Conservation (phyloP, 2,888 invertebrate genomes). For the Harpagoxenus sublaevis region DNA sequence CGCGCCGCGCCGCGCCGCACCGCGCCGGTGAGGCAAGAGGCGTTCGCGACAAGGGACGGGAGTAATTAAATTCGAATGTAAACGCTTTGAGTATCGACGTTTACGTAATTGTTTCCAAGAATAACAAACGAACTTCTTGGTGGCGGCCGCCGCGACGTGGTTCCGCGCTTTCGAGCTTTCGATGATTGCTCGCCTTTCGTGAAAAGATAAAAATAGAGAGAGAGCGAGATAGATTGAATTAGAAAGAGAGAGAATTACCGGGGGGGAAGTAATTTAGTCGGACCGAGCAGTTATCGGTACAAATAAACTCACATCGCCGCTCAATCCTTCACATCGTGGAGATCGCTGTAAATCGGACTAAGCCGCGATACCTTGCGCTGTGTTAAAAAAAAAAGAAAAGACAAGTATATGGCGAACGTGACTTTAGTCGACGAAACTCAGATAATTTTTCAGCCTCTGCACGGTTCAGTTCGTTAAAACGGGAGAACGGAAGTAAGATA, state of each 20-base stretch:
- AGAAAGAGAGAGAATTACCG: conserved; percentile 52
- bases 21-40: neutral
- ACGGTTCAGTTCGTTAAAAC: conserved; percentile 28
- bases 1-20: neutral
- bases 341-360: conserved; percentile 53
- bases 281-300: conserved; percentile 62
- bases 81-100: conserved; percentile 37
- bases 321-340: conserved; percentile 1
- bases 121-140: conserved; percentile 39
- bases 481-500: conserved; percentile 39
- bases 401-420: conserved; percentile 24
- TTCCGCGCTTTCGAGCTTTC: conserved; percentile 32
- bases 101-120: conserved; percentile 39
- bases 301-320: conserved; percentile 63
- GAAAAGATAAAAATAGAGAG: conserved; percentile 44
- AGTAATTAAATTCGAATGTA: conserved; percentile 46
- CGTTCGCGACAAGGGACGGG: neutral
- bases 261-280: conserved; percentile 70
- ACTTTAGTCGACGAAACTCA: conserved; percentile 25
- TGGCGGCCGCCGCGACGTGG: neutral
- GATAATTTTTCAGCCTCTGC: conserved; percentile 27
- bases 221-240: neutral
- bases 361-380: conserved; percentile 21
- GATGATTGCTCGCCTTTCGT: conserved; percentile 54
- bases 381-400: neutral